phyloP scores from a whole-genome alignment of 2,888 invertebrate species.

The Helicoverpa assulta region DNA sequence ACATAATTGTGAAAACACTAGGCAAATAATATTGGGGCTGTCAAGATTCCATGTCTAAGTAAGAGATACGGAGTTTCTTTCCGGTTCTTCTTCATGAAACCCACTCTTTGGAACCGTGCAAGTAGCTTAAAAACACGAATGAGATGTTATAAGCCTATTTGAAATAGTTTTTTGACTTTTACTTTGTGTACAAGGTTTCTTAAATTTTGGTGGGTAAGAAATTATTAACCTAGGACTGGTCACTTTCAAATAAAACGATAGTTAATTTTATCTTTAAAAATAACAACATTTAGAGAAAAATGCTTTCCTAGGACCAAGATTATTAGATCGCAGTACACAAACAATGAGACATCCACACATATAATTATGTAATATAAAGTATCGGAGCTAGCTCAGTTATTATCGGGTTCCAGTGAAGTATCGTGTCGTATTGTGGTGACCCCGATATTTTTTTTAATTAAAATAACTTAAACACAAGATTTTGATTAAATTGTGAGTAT shows the following conservation, averaged over 20 bases:
- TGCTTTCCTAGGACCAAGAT: slow-evolving; percentile 30
- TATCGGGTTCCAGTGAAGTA: slow-evolving; percentile 46
- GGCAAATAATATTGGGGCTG: no score
- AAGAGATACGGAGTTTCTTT: no score
- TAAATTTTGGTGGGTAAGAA: no score
- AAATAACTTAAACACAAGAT: neutral
- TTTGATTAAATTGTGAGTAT: slow-evolving; percentile 29
- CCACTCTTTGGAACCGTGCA: no score
- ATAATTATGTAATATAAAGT: slow-evolving; percentile 17
- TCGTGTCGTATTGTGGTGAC: slow-evolving; percentile 34
- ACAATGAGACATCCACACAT: slow-evolving; percentile 29
- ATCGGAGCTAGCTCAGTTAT: slow-evolving; percentile 47
- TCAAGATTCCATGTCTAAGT: no score
- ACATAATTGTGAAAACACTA: no score
- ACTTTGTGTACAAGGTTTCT: no score
- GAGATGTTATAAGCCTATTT: no score
- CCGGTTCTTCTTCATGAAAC: no score
- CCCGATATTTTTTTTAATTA: slow-evolving; percentile 16
- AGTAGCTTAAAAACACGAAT: no score
- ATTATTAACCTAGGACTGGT: no score
- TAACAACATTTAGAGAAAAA: slow-evolving; percentile 1
- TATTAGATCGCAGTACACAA: slow-evolving; percentile 27
- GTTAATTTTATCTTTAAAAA: neutral
- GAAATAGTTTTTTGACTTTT: no score
- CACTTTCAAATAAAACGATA: neutral